These are phyloP conservation scores for Cephus pygmeus DNA, from an alignment of 2,888 invertebrate genomes.

Conservation along the genomic window DNA sequence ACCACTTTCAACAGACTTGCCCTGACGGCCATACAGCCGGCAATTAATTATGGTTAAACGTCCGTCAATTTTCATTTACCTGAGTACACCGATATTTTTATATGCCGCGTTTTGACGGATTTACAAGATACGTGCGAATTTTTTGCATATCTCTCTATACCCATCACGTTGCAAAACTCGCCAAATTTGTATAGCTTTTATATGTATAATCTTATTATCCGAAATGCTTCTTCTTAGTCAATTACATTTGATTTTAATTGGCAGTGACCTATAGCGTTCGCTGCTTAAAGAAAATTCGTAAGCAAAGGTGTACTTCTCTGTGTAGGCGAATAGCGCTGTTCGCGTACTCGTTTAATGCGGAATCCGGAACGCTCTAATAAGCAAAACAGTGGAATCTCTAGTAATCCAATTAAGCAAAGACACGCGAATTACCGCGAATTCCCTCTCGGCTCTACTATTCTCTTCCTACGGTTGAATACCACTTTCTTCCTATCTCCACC, in stretches of 20 bases:
- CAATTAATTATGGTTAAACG: slow-evolving; percentile 42
- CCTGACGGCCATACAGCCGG: not conserved
- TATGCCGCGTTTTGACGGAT: slow-evolving; percentile 11
- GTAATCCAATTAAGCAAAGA: slow-evolving; percentile 47
- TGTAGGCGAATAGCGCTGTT: no score
- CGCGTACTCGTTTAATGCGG: no score
- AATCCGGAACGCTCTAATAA: slow-evolving; percentile 30
- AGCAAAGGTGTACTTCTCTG: no score
- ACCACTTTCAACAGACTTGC: not conserved
- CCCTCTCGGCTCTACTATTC: not conserved
- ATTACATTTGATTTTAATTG: no score
- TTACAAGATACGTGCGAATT: slow-evolving; percentile 16
- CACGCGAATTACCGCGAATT: slow-evolving; percentile 43
- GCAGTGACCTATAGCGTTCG: no score
- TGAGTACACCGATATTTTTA: slow-evolving; percentile 3
- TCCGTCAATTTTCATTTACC: slow-evolving; percentile 37
- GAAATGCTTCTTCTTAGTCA: no score
- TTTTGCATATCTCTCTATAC: slow-evolving; percentile 7
- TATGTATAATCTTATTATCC: no score
- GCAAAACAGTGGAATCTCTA: slow-evolving; percentile 42
- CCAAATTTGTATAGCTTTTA: no score
- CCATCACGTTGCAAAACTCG: no score
- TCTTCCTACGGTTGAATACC: no score
- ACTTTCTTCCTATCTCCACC: no score
- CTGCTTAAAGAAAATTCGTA: no score